Percentiles rank a stretch among this genome's conserved stretches.
Conservation (phyloP, 2,113 vertebrate genomes). For the Catharus bicknelli region DNA sequence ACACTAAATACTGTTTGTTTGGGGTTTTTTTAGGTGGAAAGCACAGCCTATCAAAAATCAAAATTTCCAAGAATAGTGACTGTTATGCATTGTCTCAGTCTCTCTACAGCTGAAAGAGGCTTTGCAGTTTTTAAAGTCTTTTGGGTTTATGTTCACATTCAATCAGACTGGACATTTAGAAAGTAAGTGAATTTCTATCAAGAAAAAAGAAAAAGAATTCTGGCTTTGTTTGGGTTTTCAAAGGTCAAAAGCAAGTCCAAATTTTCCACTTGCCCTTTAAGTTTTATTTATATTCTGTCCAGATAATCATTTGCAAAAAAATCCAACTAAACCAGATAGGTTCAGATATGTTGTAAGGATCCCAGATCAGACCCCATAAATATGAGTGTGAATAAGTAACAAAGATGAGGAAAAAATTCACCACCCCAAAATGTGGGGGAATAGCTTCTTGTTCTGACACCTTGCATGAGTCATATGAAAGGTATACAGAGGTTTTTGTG, state of each 20-base stretch:
- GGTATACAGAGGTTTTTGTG: neutral
- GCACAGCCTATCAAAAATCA: neutral
- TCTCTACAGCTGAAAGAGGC: neutral
- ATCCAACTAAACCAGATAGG: neutral
- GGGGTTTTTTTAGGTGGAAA: neutral
- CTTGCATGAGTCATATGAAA: neutral
- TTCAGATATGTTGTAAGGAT: fast-evolving
- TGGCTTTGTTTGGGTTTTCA: neutral
- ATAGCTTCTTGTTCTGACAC: neutral
- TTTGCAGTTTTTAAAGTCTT: neutral
- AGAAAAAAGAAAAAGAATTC: neutral
- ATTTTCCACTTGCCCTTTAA: neutral
- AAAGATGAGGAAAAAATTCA: neutral
- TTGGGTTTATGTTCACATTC: neutral
- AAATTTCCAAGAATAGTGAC: neutral
- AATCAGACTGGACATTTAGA: neutral
- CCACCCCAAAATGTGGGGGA: neutral
- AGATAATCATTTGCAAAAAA: neutral
- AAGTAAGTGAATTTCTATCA: neutral
- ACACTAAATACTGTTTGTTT: neutral
- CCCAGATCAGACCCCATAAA: neutral
- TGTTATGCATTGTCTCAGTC: neutral
- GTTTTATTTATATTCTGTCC: neutral
- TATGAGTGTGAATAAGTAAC: fast-evolving
- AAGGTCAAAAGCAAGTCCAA: neutral